Evolutionary conservation across 2,888 invertebrate genomes (phyloP).

Genomic region (Ceriagrion tenellum): DNA sequence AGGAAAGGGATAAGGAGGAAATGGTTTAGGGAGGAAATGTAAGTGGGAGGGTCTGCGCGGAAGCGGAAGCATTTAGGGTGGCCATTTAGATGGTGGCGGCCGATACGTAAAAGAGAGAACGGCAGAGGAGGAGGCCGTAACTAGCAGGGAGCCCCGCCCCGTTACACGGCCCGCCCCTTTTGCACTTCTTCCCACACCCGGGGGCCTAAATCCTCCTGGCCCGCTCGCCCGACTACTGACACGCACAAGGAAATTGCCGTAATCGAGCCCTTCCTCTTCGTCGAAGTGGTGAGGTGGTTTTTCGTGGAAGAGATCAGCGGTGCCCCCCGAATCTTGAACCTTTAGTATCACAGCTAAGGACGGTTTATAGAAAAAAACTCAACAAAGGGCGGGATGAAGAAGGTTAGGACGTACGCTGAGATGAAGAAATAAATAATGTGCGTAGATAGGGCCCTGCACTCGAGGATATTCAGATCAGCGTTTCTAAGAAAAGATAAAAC

Average conservation of each 20-base stretch:
- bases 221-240: background rate
- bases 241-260: slow-evolving; percentile 36
- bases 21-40: background rate
- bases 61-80: slow-evolving; percentile 13
- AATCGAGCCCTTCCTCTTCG: slow-evolving; percentile 31
- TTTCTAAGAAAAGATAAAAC: too few species aligned
- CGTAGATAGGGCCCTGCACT: too few species aligned
- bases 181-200: slow-evolving; percentile 18
- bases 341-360: too few species aligned
- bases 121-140: background rate
- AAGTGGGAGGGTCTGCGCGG: slow-evolving; percentile 14
- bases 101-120: background rate
- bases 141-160: background rate
- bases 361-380: too few species aligned
- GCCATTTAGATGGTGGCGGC: slow-evolving; percentile 22
- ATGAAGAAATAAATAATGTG: too few species aligned
- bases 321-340: too few species aligned
- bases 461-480: too few species aligned
- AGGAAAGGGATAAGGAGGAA: background rate
- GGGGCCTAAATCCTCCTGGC: background rate
- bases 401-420: too few species aligned
- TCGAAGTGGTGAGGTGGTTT: background rate
- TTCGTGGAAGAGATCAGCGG: background rate
- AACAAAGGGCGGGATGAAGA: too few species aligned
- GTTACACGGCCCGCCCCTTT: background rate